A percentile compares a stretch with the other conserved stretches of the same genome.
phyloP scores from a whole-genome alignment of 1,140 invertebrate genomes.

The Sarcophaga bullata region DNA sequence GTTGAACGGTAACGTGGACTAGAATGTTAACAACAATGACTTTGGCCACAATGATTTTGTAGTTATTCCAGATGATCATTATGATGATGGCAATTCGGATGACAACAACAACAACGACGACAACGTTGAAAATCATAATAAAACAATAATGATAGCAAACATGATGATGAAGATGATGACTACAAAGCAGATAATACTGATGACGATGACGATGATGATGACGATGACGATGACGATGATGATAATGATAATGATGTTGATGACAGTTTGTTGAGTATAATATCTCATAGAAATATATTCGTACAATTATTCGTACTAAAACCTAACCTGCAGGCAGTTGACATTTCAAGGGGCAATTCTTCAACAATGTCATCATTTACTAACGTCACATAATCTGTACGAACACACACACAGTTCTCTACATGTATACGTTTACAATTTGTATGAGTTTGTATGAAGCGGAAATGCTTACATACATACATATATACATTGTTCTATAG shows the following conservation, averaged over 20 bases:
- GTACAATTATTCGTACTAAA: conserved; percentile 29
- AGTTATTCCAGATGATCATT: not conserved
- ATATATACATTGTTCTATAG: not conserved
- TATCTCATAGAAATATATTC: conserved; percentile 29
- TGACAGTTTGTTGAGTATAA: conserved; percentile 27
- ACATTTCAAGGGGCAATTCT: conserved; percentile 41
- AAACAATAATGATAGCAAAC: not conserved
- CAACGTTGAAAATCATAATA: not conserved
- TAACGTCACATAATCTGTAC: conserved; percentile 19
- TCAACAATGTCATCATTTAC: conserved; percentile 41
- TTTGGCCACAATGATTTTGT: conserved; percentile 29
- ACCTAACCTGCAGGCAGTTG: conserved; percentile 36
- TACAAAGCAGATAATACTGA: not conserved
- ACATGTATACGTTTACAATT: not conserved
- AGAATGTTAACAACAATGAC: conserved; percentile 28
- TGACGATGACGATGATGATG: not conserved
- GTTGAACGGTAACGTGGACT: not conserved
- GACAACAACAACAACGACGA: not conserved
- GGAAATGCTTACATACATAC: not conserved
- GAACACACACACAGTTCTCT: not conserved
- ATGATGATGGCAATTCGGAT: not conserved
- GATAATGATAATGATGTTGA: conserved; percentile 30
- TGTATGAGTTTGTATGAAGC: not conserved
- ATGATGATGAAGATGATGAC: not conserved
- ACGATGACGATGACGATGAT: not conserved